phyloP scores from a whole-genome alignment of 2,797 vertebrate genomes.

The Diglossa cyanea region DNA sequence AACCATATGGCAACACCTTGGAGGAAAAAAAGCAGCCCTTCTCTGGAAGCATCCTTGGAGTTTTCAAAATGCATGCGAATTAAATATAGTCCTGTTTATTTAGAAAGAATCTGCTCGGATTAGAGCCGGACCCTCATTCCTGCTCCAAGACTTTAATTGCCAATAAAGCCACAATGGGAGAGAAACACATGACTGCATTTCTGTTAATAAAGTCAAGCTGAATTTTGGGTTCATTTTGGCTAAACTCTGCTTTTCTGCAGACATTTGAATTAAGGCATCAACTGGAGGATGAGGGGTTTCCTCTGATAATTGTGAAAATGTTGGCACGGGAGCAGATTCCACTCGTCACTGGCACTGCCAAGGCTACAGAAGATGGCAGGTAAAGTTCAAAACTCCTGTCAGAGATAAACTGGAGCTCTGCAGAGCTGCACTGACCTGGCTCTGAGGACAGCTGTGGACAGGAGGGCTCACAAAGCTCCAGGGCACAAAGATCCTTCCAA shows the following conservation, averaged over 20 bases:
- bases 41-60: slow-evolving; percentile 69
- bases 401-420: not conserved
- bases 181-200: not conserved
- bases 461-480: fast-evolving
- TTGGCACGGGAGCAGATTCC: not conserved
- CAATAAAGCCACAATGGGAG: not conserved
- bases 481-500: not conserved
- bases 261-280: not conserved
- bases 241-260: not conserved
- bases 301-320: not conserved
- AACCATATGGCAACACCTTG: slow-evolving; percentile 79
- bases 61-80: slow-evolving; percentile 65
- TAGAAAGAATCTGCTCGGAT: slow-evolving; percentile 53
- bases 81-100: slow-evolving; percentile 68
- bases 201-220: slow-evolving; percentile 41
- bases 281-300: not conserved
- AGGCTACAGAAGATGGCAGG: not conserved
- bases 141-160: slow-evolving; percentile 15
- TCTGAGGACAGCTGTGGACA: not conserved
- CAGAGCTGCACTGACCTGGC: not conserved
- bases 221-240: slow-evolving; percentile 35
- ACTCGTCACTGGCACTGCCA: not conserved
- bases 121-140: slow-evolving; percentile 32
- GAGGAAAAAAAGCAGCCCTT: slow-evolving; percentile 17
- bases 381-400: not conserved